These are phyloP conservation scores for Cyrtodaria siliqua DNA, from an alignment of 2,888 invertebrate genomes.

Conservation along the genomic window DNA sequence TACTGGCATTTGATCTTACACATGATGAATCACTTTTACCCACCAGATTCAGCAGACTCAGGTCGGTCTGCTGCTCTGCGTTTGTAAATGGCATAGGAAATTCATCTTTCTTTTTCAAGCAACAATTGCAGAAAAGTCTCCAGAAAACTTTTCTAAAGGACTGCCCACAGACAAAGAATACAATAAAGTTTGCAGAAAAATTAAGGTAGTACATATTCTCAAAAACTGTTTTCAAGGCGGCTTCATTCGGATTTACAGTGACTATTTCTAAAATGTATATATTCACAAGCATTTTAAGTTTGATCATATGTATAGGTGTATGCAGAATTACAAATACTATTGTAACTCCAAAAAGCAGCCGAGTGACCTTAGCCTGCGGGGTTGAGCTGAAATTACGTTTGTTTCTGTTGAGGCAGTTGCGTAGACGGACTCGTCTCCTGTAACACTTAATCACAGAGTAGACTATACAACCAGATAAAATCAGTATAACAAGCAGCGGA, in stretches of 20 bases:
- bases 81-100: no score
- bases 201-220: slow-evolving; percentile 71
- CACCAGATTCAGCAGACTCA: no score
- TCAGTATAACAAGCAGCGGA: slow-evolving; percentile 59
- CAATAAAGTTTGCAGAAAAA: slow-evolving; percentile 69
- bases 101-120: no score
- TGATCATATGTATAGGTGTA: slow-evolving; percentile 66
- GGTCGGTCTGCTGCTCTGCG: no score
- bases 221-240: slow-evolving; percentile 49
- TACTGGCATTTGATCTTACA: no score
- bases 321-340: slow-evolving; percentile 63
- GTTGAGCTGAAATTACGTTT: background rate
- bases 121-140: no score
- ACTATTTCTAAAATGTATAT: slow-evolving; percentile 19
- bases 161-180: slow-evolving; percentile 67
- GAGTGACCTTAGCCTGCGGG: slow-evolving; percentile 51
- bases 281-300: slow-evolving; percentile 40
- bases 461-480: slow-evolving; percentile 48
- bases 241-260: slow-evolving; percentile 17
- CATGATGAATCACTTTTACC: no score
- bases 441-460: slow-evolving; percentile 27
- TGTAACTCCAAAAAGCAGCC: slow-evolving; percentile 63
- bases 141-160: slow-evolving; percentile 64
- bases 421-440: slow-evolving; percentile 28
- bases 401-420: no score